These are phyloP conservation scores for Saccostrea glomerata DNA, from an alignment of 1,140 invertebrate genomes.

Conservation along the genomic window DNA sequence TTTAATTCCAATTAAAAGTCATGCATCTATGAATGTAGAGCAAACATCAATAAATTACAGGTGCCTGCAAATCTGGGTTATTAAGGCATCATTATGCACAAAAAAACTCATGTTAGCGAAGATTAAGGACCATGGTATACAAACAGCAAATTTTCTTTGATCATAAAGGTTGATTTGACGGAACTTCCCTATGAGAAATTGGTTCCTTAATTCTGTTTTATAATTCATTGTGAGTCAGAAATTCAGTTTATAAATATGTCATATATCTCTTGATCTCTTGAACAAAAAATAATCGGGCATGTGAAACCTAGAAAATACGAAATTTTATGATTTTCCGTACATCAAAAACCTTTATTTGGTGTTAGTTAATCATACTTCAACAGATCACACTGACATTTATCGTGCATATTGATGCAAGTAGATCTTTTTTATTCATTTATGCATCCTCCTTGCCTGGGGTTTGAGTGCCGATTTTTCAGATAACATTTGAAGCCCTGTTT, in stretches of 20 bases:
- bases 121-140: not conserved
- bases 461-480: slow-evolving; percentile 7
- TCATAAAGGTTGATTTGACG: not conserved
- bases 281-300: not conserved
- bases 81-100: not conserved
- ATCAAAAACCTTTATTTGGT: slow-evolving; percentile 14
- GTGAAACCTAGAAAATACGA: not conserved
- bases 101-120: not conserved
- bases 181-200: not conserved
- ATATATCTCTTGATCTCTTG: not conserved
- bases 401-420: not conserved
- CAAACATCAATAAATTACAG: not conserved
- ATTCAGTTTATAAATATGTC: not conserved
- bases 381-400: slow-evolving; percentile 12
- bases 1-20: slow-evolving; percentile 1
- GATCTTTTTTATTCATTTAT: slow-evolving; percentile 28
- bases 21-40: slow-evolving; percentile 10
- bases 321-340: slow-evolving; percentile 10
- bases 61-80: not conserved
- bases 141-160: not conserved
- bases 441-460: not conserved
- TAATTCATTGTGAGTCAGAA: slow-evolving; percentile 26
- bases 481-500: not conserved
- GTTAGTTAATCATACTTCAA: slow-evolving; percentile 1
- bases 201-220: slow-evolving; percentile 15